A percentile compares a stretch with the other conserved stretches of the same genome.
Evolutionary conservation across 2,888 invertebrate genomes (phyloP).

Genomic region (Euplagia quadripunctaria): DNA sequence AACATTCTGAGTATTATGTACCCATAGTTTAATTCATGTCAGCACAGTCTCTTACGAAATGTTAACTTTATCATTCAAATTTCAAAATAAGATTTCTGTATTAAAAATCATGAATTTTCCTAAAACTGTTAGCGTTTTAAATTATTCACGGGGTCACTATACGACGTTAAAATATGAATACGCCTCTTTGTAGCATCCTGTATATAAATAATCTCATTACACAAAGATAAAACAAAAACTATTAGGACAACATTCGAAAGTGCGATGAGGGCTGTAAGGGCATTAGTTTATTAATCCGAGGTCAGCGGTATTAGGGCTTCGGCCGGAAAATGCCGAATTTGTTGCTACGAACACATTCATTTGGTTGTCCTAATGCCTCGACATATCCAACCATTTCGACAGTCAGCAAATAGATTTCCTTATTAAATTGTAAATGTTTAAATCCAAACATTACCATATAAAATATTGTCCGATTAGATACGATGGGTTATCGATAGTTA

Average conservation of each 20-base stretch:
- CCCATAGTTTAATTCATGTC: too few species aligned
- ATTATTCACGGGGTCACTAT: too few species aligned
- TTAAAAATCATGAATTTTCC: too few species aligned
- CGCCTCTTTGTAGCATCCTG: too few species aligned
- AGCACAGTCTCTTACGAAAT: too few species aligned
- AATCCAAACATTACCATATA: not conserved
- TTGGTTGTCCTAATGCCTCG: constrained; percentile 10
- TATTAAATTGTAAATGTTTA: not conserved
- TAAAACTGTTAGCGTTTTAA: too few species aligned
- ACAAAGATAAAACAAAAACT: constrained; percentile 45
- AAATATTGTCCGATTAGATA: too few species aligned
- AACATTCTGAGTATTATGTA: too few species aligned
- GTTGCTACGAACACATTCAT: constrained; percentile 24
- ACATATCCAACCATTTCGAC: not conserved
- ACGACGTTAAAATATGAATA: too few species aligned
- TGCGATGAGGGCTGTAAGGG: constrained; percentile 41
- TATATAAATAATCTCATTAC: constrained; percentile 38
- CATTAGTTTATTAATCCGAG: constrained; percentile 63
- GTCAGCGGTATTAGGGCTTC: constrained; percentile 58
- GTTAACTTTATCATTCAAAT: too few species aligned
- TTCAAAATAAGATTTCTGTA: too few species aligned
- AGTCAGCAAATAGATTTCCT: not conserved
- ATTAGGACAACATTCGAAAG: constrained; percentile 41
- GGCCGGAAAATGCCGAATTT: constrained; percentile 56
- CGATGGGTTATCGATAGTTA: too few species aligned